Conservation (phyloP, 1,140 invertebrate species). For the Solenopsis fugax region DNA sequence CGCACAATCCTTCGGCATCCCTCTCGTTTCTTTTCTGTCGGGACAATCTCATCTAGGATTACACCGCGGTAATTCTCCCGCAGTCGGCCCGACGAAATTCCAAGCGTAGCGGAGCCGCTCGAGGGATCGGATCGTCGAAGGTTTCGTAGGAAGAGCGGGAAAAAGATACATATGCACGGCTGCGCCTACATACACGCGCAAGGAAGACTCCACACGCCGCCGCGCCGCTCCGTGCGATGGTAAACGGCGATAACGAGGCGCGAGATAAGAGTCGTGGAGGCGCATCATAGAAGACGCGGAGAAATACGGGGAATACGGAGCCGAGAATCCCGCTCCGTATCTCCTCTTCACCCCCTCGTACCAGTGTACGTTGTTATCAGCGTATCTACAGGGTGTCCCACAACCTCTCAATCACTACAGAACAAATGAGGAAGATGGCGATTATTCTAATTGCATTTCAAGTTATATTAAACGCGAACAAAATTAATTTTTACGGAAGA, state of each 20-base stretch:
- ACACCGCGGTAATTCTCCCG: constrained; percentile 64
- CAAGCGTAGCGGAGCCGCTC: constrained; percentile 38
- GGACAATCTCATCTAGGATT: constrained; percentile 71
- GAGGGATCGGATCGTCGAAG: constrained; percentile 66
- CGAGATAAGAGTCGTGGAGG: constrained; percentile 76
- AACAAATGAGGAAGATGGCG: background rate
- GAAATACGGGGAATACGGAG: constrained; percentile 15
- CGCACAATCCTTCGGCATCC: background rate
- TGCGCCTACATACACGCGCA: background rate
- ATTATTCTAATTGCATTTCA: constrained; percentile 6
- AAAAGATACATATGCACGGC: constrained; percentile 46
- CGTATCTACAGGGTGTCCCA: constrained; percentile 58
- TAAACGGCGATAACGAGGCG: constrained; percentile 79
- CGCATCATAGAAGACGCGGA: constrained; percentile 62
- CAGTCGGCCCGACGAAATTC: constrained; percentile 51
- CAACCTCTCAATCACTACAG: constrained; percentile 25
- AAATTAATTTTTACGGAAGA: background rate
- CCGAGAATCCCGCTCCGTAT: constrained; percentile 35
- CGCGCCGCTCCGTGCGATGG: constrained; percentile 69
- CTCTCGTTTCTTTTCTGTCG: constrained; percentile 21
- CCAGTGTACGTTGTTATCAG: constrained; percentile 51
- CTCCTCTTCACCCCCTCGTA: constrained; percentile 33
- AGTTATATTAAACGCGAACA: background rate
- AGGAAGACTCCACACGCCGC: constrained; percentile 18
- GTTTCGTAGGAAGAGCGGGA: constrained; percentile 62